phyloP scores from a whole-genome alignment of 2,113 vertebrate species.

The Otocyon megalotis region DNA sequence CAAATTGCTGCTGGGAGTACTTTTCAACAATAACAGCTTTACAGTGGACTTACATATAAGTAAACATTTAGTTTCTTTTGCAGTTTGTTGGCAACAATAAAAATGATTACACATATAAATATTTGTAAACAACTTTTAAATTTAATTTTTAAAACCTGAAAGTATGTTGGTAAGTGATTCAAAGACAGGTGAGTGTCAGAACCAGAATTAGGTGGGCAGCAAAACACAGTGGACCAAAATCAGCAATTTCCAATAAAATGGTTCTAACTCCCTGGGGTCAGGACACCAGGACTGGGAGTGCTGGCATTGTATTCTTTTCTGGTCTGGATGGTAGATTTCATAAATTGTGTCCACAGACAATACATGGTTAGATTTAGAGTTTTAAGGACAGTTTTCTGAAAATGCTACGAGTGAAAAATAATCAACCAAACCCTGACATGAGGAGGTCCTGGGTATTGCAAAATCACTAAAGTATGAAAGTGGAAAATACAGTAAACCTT shows the following conservation, averaged over 20 bases:
- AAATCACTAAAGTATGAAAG: background rate
- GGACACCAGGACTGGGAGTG: background rate
- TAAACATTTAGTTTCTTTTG: background rate
- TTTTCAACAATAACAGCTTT: background rate
- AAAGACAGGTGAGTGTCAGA: background rate
- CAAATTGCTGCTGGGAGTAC: background rate
- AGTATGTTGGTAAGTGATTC: background rate
- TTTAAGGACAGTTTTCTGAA: conserved; percentile 45
- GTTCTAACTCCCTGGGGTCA: background rate
- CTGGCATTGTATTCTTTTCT: background rate
- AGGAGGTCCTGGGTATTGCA: background rate
- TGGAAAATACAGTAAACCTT: background rate
- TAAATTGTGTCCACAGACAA: background rate
- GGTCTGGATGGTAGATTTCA: background rate
- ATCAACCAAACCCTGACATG: background rate
- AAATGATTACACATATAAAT: background rate
- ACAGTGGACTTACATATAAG: background rate
- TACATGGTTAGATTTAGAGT: background rate
- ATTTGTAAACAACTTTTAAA: conserved; percentile 2
- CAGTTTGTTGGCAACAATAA: background rate
- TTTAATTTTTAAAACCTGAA: background rate
- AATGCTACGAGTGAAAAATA: background rate
- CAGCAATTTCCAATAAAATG: background rate
- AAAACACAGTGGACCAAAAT: background rate
- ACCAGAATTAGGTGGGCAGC: background rate